Evolutionary conservation across 1,140 invertebrate species (phyloP).

Genomic region (Mylabris phalerata): DNA sequence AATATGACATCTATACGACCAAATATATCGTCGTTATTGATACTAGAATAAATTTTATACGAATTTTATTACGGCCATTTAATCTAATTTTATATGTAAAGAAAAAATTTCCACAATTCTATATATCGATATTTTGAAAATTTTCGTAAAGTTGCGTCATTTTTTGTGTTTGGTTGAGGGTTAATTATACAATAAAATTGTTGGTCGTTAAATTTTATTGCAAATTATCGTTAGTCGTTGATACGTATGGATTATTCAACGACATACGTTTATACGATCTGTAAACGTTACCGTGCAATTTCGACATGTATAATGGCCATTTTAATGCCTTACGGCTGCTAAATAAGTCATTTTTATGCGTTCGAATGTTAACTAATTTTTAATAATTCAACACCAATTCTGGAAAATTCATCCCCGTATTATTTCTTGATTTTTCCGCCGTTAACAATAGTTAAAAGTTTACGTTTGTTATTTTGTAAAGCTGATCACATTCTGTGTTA

Average conservation of each 20-base stretch:
- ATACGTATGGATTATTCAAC: conserved; percentile 22
- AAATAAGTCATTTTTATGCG: conserved; percentile 26
- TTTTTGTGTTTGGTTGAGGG: not conserved
- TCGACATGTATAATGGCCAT: conserved; percentile 19
- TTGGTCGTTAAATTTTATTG: conserved; percentile 20
- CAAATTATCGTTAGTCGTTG: conserved; percentile 21
- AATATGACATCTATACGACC: too few relatives aligned
- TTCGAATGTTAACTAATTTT: conserved; percentile 10
- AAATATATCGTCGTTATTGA: too few relatives aligned
- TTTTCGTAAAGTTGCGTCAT: too few relatives aligned
- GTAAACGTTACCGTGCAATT: conserved; percentile 22
- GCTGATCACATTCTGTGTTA: conserved; percentile 36
- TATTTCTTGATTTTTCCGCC: too few relatives aligned
- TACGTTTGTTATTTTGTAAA: conserved; percentile 22
- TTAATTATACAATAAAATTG: conserved; percentile 24
- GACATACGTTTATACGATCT: conserved; percentile 20
- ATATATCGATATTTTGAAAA: not conserved
- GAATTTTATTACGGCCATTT: too few relatives aligned
- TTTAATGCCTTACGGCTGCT: conserved; percentile 23
- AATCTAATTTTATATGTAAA: too few relatives aligned
- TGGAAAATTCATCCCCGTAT: too few relatives aligned
- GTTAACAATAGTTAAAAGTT: not conserved
- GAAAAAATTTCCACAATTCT: too few relatives aligned
- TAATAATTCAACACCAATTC: not conserved
- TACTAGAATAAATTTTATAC: too few relatives aligned